Percentiles rank a stretch among this genome's conserved stretches.
phyloP scores from a whole-genome alignment of 1,140 invertebrate species.

The Contarinia nasturtii region DNA sequence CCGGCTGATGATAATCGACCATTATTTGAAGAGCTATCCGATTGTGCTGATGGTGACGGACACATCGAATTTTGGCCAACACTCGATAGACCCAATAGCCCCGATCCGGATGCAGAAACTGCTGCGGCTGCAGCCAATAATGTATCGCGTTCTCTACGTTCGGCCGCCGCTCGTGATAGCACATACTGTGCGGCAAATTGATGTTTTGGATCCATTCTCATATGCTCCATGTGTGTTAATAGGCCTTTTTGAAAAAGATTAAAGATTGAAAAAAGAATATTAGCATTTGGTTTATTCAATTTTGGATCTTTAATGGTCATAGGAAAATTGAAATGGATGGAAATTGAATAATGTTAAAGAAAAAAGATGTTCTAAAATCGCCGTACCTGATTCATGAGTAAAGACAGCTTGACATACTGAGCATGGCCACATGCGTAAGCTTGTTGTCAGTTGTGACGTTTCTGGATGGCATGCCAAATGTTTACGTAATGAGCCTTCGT shows the following conservation, averaged over 20 bases:
- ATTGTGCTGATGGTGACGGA: constrained; percentile 61
- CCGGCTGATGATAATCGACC: constrained; percentile 56
- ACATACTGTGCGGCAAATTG: constrained; percentile 89
- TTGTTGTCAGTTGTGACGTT: constrained; percentile 67
- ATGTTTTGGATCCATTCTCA: constrained; percentile 92
- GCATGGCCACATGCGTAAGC: constrained; percentile 83
- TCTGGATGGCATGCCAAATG: constrained; percentile 83
- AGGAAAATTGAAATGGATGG: too few species aligned
- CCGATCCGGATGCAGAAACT: constrained; percentile 34
- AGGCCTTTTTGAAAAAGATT: constrained; percentile 38
- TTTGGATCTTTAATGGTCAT: too few species aligned
- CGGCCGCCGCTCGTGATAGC: constrained; percentile 71
- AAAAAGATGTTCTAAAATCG: background rate
- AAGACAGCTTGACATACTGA: constrained; percentile 86
- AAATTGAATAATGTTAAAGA: too few species aligned
- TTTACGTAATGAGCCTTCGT: constrained; percentile 80
- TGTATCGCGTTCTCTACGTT: constrained; percentile 63
- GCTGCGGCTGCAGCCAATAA: constrained; percentile 50
- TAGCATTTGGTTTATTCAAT: too few species aligned
- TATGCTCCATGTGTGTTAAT: constrained; percentile 85
- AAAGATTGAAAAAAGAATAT: constrained; percentile 1
- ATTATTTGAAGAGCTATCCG: constrained; percentile 61
- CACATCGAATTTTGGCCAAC: constrained; percentile 35
- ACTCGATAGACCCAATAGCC: constrained; percentile 19
- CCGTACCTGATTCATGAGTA: constrained; percentile 78